Conservation (phyloP, 1,140 invertebrate genomes). For the Brachionus koreanus region DNA sequence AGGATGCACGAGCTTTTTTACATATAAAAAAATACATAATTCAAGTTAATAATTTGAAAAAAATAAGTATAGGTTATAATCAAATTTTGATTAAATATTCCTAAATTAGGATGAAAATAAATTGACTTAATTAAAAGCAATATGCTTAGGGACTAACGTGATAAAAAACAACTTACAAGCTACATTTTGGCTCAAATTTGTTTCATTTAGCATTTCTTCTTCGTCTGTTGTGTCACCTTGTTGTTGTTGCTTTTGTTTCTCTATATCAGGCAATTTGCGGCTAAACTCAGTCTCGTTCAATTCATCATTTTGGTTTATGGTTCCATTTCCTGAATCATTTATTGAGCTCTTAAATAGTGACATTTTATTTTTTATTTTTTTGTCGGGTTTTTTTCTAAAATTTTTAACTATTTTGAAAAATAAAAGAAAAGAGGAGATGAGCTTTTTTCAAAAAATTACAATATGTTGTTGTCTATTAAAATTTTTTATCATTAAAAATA, state of each 20-base stretch:
- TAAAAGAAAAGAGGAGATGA: background rate
- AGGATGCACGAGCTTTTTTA: background rate
- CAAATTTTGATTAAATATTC: background rate
- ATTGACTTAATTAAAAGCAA: background rate
- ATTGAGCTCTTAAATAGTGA: constrained; percentile 27
- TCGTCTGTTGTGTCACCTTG: background rate
- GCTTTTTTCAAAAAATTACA: constrained; percentile 2
- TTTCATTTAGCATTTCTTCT: background rate
- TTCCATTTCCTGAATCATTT: background rate
- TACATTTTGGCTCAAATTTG: background rate
- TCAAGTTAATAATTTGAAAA: background rate
- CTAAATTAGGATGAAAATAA: background rate
- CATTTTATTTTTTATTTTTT: background rate
- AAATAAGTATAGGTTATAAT: background rate
- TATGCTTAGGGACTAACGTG: background rate
- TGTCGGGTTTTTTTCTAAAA: background rate
- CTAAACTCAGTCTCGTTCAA: background rate
- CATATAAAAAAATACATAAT: background rate
- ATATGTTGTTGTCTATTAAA: constrained; percentile 22
- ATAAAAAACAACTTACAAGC: background rate
- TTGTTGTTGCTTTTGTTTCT: background rate
- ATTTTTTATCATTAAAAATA: background rate
- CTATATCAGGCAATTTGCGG: background rate
- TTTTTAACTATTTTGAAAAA: background rate
- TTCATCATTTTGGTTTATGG: background rate